Percentiles rank a stretch among this genome's conserved stretches.
Conservation (phyloP, 2,113 vertebrate genomes). For the Acanthisitta chloris region DNA sequence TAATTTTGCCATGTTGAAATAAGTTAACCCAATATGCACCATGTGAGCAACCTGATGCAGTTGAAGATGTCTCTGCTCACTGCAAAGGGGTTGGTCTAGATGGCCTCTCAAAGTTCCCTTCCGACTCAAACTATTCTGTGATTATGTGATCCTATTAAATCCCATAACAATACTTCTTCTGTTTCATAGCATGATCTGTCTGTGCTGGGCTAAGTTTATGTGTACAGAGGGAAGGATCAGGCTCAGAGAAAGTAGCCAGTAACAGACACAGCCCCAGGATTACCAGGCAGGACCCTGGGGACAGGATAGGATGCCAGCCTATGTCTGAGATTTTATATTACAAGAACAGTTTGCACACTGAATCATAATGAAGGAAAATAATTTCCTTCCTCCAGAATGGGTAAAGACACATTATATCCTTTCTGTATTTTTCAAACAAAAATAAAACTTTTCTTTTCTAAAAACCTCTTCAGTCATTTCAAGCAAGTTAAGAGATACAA, state of each 20-base stretch:
- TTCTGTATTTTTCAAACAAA: neutral
- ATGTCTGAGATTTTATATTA: neutral
- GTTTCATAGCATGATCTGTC: neutral
- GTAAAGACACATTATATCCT: rapidly evolving
- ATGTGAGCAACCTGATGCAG: too few relatives aligned
- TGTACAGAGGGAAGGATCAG: neutral
- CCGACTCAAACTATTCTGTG: neutral
- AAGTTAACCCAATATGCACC: neutral
- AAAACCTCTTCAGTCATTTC: neutral
- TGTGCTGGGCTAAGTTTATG: neutral
- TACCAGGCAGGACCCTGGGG: neutral
- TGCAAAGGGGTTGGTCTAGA: neutral
- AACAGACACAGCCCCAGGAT: neutral
- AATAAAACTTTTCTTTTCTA: neutral
- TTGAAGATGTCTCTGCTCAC: neutral
- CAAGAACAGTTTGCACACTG: neutral
- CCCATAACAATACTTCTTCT: neutral
- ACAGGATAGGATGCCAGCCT: neutral
- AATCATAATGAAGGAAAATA: neutral
- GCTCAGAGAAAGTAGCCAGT: neutral
- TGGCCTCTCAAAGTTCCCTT: neutral
- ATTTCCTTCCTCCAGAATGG: neutral
- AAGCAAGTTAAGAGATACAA: neutral
- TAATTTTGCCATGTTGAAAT: neutral
- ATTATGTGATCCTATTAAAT: neutral